phyloP scores from a whole-genome alignment of 2,888 invertebrate genomes.

The Ichneumoninae sp. region DNA sequence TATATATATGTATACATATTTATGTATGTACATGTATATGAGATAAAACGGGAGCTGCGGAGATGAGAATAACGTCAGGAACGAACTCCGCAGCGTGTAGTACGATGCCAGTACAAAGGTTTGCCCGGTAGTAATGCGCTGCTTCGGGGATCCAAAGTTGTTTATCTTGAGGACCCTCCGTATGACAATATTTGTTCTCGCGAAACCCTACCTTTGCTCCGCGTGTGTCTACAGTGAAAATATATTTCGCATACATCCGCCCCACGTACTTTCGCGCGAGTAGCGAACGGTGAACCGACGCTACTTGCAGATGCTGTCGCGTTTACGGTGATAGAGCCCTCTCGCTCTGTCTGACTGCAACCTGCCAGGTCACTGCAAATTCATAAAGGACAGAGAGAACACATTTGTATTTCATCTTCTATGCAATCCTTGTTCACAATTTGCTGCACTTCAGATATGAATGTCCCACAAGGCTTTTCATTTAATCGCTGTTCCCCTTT shows the following conservation, averaged over 20 bases:
- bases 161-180: constrained; percentile 63
- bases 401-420: constrained; percentile 5
- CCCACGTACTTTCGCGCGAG: neutral
- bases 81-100: constrained; percentile 5
- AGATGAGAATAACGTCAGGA: constrained; percentile 6
- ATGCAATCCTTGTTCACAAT: neutral
- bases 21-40: neutral
- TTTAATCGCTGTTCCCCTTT: constrained; percentile 9
- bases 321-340: neutral
- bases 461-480: neutral
- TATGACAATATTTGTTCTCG: constrained; percentile 60
- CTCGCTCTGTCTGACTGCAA: neutral
- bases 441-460: neutral
- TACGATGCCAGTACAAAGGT: constrained; percentile 20
- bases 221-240: constrained; percentile 41
- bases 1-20: neutral
- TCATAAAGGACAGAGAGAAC: neutral
- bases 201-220: constrained; percentile 61
- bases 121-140: constrained; percentile 5
- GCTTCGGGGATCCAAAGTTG: constrained; percentile 46
- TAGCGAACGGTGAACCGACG: constrained; percentile 20
- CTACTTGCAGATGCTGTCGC: neutral
- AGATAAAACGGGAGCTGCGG: neutral
- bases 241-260: constrained; percentile 45
- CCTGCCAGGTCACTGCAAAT: constrained; percentile 5